phyloP scores from a whole-genome alignment of 2,797 vertebrate genomes.

The Rhodeus uyekii region DNA sequence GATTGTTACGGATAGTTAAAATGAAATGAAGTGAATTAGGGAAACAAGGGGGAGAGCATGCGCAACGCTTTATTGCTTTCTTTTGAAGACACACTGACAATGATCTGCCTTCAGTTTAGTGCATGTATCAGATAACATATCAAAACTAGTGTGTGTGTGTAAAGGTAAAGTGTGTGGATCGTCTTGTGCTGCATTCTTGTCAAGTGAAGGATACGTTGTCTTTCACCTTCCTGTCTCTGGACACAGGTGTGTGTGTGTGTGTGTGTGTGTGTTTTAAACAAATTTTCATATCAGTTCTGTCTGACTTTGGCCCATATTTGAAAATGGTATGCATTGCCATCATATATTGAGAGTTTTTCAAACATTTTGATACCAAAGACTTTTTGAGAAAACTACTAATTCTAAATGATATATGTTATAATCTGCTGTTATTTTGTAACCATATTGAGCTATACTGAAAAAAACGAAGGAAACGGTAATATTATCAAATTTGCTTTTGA shows the following conservation, averaged over 20 bases:
- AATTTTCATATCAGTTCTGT: not conserved
- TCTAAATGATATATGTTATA: not conserved
- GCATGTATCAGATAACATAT: slow-evolving; percentile 51
- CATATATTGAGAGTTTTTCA: not conserved
- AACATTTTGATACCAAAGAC: not conserved
- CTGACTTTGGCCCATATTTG: not conserved
- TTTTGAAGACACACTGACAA: slow-evolving; percentile 74
- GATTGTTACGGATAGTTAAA: slow-evolving; percentile 82
- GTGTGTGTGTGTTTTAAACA: not conserved
- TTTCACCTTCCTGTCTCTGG: slow-evolving; percentile 1
- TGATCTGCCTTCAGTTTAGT: slow-evolving; percentile 60
- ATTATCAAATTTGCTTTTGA: not conserved
- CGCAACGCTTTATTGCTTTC: slow-evolving; percentile 76
- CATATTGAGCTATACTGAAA: not conserved
- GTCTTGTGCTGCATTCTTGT: slow-evolving; percentile 17
- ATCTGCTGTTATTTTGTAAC: not conserved
- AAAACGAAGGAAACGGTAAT: not conserved
- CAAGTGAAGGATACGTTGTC: slow-evolving; percentile 6
- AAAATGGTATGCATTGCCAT: not conserved
- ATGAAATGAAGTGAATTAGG: slow-evolving; percentile 82
- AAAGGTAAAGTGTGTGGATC: slow-evolving; percentile 10
- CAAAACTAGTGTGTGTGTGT: not conserved
- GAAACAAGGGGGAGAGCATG: slow-evolving; percentile 74
- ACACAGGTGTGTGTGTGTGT: not conserved
- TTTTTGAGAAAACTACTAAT: not conserved